Evolutionary conservation across 2,113 vertebrate genomes (phyloP), one percentile per base, ranked within the genome.

Genomic region (Pseudopipra pipra): DNA sequence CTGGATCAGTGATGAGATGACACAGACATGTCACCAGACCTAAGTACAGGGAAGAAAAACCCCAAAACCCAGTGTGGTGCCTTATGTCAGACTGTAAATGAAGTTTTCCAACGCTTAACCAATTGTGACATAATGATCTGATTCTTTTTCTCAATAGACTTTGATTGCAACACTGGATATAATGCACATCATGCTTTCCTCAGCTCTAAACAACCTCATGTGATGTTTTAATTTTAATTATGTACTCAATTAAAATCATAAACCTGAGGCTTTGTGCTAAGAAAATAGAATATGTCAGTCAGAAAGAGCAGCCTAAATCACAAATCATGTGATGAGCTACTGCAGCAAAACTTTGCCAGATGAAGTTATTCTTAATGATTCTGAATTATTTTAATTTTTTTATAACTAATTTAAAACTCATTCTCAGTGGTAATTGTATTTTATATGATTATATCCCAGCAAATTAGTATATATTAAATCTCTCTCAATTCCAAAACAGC

Each of bases 161-260:
- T 96, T 94, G 41, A 68, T 35, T 95, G 73, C 41, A 63, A 1
- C 2, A 58, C 14, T 88, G 17, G 41, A 37, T 83, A 74, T 75
- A 31, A 49, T 47, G 8, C 15, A 93, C 79, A 73, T 87, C 28
- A 27, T 79, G 23, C 65, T 39, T 74, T 84, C 94, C 55, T 66
- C 67, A 72, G 8, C 81, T 89, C 37, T 67, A 55, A 95, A 86
- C n/a, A 74, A 66, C 59, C 83, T 73, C n/a, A 6, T 71, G 30
- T 70, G 49, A 58, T 46, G 70, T 87, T 97, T 97, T 96, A 68
- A 93, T 97, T 96, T 97, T 94, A 96, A 89, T 97, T 96, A 96
- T 66, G 20, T 83, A 72, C 95, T 96, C 56, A 96, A 35, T 97
- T 97, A 92, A 49, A 90, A 73, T 52, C 63, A 88, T 17, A 75